phyloP scores from a whole-genome alignment of 2,797 vertebrate species.

The Eutrigla gurnardus region DNA sequence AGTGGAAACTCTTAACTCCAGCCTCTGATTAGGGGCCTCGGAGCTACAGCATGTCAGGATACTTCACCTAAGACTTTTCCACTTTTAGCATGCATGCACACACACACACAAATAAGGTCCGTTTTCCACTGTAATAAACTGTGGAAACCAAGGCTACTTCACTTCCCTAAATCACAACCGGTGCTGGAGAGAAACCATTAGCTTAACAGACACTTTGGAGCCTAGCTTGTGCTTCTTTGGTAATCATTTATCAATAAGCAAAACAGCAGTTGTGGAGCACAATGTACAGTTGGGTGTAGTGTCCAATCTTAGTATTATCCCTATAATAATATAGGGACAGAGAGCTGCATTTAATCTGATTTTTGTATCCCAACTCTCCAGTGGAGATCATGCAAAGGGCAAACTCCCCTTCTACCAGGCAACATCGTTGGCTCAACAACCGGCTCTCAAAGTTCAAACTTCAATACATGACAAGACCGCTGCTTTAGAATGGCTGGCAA shows the following conservation, averaged over 20 bases:
- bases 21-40: constrained; percentile 47
- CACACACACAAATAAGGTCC: constrained; percentile 11
- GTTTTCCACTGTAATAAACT: constrained; percentile 39
- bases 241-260: constrained; percentile 6
- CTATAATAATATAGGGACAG: background rate
- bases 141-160: no score
- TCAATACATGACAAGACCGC: no score
- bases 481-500: background rate
- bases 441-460: background rate
- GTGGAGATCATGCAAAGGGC: background rate
- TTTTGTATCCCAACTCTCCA: background rate
- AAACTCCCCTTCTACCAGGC: background rate
- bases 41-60: constrained; percentile 41
- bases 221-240: background rate
- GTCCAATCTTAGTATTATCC: background rate
- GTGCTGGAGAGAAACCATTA: constrained; percentile 26
- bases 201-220: constrained; percentile 22
- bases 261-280: background rate
- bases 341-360: background rate
- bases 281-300: background rate
- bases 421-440: background rate
- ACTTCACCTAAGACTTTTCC: constrained; percentile 54
- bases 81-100: constrained; percentile 19
- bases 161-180: background rate
- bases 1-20: constrained; percentile 57